Evolutionary conservation across 1,140 invertebrate species (phyloP), one percentile per base, ranked within the genome.

Genomic region (Nasonia longicornis): DNA sequence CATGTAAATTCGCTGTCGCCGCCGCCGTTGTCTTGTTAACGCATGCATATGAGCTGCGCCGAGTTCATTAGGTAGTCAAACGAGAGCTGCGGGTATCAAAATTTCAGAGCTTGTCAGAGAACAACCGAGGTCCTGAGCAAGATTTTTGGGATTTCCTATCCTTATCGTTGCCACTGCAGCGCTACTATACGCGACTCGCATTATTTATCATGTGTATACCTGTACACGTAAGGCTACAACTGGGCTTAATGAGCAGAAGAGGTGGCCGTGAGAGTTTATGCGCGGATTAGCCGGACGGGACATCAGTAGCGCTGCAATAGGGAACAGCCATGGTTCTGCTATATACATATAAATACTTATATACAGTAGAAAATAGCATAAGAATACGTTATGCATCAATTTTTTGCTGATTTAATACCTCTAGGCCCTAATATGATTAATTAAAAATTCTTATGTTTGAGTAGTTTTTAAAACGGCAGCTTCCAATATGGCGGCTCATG

Each of bases 71-170:
- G 52, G 16, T n/a, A 58, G 52, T 71, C 69, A 71, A 71, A 38
- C 69, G 29, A 31, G 31, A 10, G 69, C 20, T 10, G 31, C 7
- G 29, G 4, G 16, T 16, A 71, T 71, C 69, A 38, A 71, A 71
- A 71, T 71, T 71, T 71, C 29, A 14, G 69, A 20, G 69, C 69
- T 29, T 67, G 22, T 67, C 66, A 29, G 66, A 29, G 66, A 14
- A 12, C 29, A 42, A 10, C 31, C 69, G 35, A 7, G 69, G 14
- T 20, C 16, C 20, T 8, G 38, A 22, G 11, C 14, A 71, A 71
- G 69, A 71, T 71, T 71, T 71, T 38, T 35, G 69, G 35, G 69
- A 71, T 71, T 42, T 31, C 22, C 64, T 26, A 26, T 26, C 26
- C 26, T 67, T 67, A 67, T 67, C 64, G 64, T 16, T 58, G 52